Evolutionary conservation across 1,140 invertebrate species (phyloP), one percentile per base, ranked within the genome.

Genomic region (Galendromus occidentalis): DNA sequence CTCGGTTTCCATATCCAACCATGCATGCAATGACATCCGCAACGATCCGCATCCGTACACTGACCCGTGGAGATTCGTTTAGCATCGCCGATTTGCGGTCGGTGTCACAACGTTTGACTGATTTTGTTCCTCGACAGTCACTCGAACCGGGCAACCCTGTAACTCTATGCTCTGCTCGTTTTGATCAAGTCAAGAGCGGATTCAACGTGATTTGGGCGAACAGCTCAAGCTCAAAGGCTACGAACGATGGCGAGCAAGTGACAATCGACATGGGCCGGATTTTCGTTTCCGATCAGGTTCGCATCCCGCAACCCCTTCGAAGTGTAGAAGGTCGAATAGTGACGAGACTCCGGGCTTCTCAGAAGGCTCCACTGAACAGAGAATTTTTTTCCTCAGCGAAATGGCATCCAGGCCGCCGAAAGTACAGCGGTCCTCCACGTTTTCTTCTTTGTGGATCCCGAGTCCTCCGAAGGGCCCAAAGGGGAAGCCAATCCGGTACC

Each of bases 191-290:
- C 51, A 42, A 66, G 44, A 67, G 22, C n/a, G 69, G 68, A 12
- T 69, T 70, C 39, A 69, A 71, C 44, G 64, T 71, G 14, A 67
- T 69, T 1, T 71, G 69, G 29, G 66, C 69, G 12, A 66, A 68
- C 29, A 65, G 66, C 6, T 65, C 67, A 4, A 66, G 65, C 44
- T 65, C 69, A 4, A 67, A 68, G 29, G 64, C 68, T 0, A 67
- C 66, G 22, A 63, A 65, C 12, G 64, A 63, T 0, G 66, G 66
- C 17, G 64, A 45, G 20, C 65, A 68, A 28, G 69, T 68, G 29
- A 2, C 67, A 2, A 67, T 71, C 33, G 63, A 55, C 30, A 68
- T 71, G 55, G 69, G 69, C 45, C 66, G 70, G 42, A 67, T 71
- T 22, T 67, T 70, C 30, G 66, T 70, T 17, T 67, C 70, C 5